A percentile compares a stretch with the other conserved stretches of the same genome.
Conservation (phyloP, 1,140 invertebrate species). For the Calephelis nemesis region DNA sequence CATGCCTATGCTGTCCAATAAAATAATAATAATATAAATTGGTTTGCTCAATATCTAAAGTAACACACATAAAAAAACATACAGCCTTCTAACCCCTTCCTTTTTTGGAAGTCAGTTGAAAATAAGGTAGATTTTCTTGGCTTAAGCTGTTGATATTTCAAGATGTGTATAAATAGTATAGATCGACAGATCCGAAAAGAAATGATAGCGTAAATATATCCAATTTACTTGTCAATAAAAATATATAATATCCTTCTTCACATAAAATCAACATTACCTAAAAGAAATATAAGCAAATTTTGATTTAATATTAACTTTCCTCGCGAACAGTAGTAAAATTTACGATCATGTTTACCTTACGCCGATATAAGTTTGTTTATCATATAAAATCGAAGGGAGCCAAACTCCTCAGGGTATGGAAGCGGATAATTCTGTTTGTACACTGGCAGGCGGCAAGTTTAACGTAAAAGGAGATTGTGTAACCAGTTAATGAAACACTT, state of each 20-base stretch:
- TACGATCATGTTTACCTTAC: slow-evolving; percentile 64
- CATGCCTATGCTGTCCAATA: no score
- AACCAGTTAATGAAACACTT: slow-evolving; percentile 37
- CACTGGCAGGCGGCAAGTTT: slow-evolving; percentile 45
- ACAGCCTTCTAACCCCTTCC: no score
- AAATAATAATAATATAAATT: no score
- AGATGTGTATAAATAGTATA: no score
- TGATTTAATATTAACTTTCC: slow-evolving; percentile 53
- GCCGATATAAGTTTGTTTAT: slow-evolving; percentile 63
- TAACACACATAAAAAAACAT: no score
- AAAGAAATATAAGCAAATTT: slow-evolving; percentile 42
- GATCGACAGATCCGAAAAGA: no score
- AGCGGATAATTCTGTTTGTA: slow-evolving; percentile 58
- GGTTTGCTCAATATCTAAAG: no score
- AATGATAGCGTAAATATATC: no score
- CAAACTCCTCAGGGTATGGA: slow-evolving; percentile 35
- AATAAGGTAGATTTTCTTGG: no score
- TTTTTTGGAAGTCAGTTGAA: no score
- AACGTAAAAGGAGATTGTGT: slow-evolving; percentile 34
- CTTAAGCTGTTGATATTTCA: no score
- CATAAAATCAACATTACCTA: slow-evolving; percentile 1
- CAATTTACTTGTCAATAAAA: no score
- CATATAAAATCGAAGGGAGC: slow-evolving; percentile 50
- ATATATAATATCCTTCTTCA: neutral
- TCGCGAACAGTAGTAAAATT: slow-evolving; percentile 57